Base-by-base conservation (phyloP, 2,888 invertebrate genomes). In the Drosophila helvetica region DNA sequence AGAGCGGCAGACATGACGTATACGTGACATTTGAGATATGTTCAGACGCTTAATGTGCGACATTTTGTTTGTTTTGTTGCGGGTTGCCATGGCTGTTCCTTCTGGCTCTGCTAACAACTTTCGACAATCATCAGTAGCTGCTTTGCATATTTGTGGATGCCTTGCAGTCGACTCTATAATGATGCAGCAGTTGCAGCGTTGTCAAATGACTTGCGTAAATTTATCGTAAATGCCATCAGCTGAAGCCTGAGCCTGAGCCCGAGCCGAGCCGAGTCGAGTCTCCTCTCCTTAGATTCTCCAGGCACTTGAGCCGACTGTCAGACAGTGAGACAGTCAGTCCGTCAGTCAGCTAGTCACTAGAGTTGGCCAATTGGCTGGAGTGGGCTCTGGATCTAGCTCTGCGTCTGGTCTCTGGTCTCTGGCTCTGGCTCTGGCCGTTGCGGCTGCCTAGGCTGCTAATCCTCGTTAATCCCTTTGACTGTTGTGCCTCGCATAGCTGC, bases 151-250 rank as follows among this genome's bases (percentile, higher is more conserved):
- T 68, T 74, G 63, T 63, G 67, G 74, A 77, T 64, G 66, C 62
- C 62, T 30, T 46, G 56, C 69, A 59, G 47, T 67, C 55, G 69
- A 67, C 72, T 60, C 59, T 72, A 80, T 85, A 83, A 86, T 87
- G 86, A 87, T 81, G 86, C 73, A 15, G 18, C 64, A 45, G 43
- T 66, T 27, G 77, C 85, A 70, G 65, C 85, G 80, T 80, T 86
- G 89, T 87, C 89, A 88, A 89, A 88, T 89, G 89, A 89, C 81
- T 90, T 89, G 88, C 84, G 88, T 89, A 89, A 90, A 89, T 90
- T 90, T 90, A 90, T 90, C 89, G 90, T 83, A 89, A 90, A 89
- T 89, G 86, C 84, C 88, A 90, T 90, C 90, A 89, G 80, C 78
- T 67, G 63, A 62, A 77, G 82, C 75, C 45, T 59, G 62, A 61